These are phyloP conservation scores for Trachelus iudaicus DNA, from an alignment of 2,888 invertebrate genomes.

Conservation along the genomic window DNA sequence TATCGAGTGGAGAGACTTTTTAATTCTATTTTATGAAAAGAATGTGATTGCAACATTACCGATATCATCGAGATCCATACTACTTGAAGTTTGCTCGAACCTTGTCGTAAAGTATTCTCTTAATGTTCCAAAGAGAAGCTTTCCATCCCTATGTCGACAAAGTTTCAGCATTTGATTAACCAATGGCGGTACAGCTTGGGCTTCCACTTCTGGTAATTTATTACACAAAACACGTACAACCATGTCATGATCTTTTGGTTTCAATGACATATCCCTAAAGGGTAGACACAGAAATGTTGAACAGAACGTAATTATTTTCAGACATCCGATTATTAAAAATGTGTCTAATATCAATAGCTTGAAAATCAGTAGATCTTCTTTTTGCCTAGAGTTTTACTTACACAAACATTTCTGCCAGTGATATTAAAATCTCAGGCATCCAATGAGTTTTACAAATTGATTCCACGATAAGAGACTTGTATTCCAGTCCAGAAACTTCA, in stretches of 20 bases:
- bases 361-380: not conserved
- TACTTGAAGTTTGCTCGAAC: not conserved
- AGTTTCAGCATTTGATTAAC: slow-evolving; percentile 76
- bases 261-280: slow-evolving; percentile 71
- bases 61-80: not conserved
- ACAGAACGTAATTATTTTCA: not conserved
- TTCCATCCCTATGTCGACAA: slow-evolving; percentile 65
- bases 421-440: slow-evolving; percentile 71
- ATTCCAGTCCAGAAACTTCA: slow-evolving; percentile 71
- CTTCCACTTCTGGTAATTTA: slow-evolving; percentile 70
- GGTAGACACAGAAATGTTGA: not conserved
- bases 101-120: slow-evolving; percentile 66
- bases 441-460: slow-evolving; percentile 73
- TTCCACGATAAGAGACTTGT: slow-evolving; percentile 71
- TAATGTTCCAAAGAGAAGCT: slow-evolving; percentile 67
- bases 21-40: not conserved
- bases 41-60: not conserved
- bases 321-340: not conserved
- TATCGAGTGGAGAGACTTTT: not conserved
- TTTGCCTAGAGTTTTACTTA: slow-evolving; percentile 52
- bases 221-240: slow-evolving; percentile 74
- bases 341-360: not conserved
- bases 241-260: slow-evolving; percentile 71
- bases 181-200: slow-evolving; percentile 75
- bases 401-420: slow-evolving; percentile 77